Evolutionary conservation across 2,797 vertebrate species (phyloP).

Genomic region (Argyrosomus regius): DNA sequence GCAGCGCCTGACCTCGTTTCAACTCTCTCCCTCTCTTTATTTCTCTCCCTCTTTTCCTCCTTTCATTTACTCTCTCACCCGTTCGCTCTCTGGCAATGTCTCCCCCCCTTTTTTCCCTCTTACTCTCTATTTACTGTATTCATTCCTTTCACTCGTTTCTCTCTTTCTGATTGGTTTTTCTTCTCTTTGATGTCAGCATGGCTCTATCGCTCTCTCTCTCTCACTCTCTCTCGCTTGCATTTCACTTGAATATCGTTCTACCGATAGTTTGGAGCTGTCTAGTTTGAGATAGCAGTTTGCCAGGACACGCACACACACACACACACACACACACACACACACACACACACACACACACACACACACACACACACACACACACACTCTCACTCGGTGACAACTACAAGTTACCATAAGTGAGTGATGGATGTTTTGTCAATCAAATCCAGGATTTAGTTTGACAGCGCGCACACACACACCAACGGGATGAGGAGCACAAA

Average conservation of each 20-base stretch:
- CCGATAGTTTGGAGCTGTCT: slow-evolving; percentile 24
- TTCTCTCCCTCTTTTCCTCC: slow-evolving; percentile 32
- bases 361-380: slow-evolving; percentile 26
- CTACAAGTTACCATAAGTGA: slow-evolving; percentile 18
- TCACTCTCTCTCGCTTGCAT: slow-evolving; percentile 30
- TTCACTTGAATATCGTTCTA: slow-evolving; percentile 17
- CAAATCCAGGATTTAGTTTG: slow-evolving; percentile 50
- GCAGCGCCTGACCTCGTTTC: slow-evolving; percentile 53
- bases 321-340: slow-evolving; percentile 26
- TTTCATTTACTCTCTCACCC: slow-evolving; percentile 43
- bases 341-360: not conserved
- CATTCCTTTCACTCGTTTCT: slow-evolving; percentile 27
- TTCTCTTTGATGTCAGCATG: slow-evolving; percentile 39
- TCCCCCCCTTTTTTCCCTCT: slow-evolving; percentile 7
- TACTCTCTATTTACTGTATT: slow-evolving; percentile 42
- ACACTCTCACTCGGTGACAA: slow-evolving; percentile 13
- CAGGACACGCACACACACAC: not conserved
- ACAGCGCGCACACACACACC: slow-evolving; percentile 15
- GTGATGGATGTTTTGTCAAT: slow-evolving; percentile 66
- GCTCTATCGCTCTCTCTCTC: slow-evolving; percentile 9
- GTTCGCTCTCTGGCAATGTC: slow-evolving; percentile 12
- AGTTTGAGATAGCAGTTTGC: slow-evolving; percentile 20
- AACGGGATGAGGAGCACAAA: slow-evolving; percentile 32
- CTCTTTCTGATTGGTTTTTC: slow-evolving; percentile 17
- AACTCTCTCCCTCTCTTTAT: slow-evolving; percentile 37